These are phyloP conservation scores for Catocala fraxini DNA, from an alignment of 2,888 invertebrate species.

Conservation along the genomic window DNA sequence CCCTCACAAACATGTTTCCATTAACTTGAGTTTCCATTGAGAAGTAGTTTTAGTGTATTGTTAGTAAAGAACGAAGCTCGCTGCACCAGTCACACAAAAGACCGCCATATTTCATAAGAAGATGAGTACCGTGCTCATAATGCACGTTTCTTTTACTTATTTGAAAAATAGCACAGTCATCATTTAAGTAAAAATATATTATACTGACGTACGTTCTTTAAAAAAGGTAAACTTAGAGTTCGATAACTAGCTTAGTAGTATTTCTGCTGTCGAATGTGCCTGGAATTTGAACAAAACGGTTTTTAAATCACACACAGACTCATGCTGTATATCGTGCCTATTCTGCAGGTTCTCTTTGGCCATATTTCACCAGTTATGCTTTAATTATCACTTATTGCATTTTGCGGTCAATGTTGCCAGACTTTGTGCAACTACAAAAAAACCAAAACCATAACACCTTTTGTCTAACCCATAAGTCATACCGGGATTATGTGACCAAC, in stretches of 20 bases:
- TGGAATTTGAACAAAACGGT: too few species aligned
- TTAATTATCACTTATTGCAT: too few species aligned
- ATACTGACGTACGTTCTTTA: background rate
- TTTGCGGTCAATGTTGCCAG: too few species aligned
- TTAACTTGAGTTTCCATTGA: constrained; percentile 21
- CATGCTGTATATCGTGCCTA: too few species aligned
- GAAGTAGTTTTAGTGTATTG: constrained; percentile 28
- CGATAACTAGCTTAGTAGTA: background rate
- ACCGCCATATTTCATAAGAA: constrained; percentile 45
- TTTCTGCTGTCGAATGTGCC: too few species aligned
- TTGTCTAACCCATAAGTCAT: too few species aligned
- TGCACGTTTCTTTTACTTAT: constrained; percentile 49
- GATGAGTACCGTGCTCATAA: constrained; percentile 49
- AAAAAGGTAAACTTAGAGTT: background rate
- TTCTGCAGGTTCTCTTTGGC: too few species aligned
- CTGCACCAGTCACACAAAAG: constrained; percentile 44
- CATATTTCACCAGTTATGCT: too few species aligned
- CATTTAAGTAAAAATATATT: constrained; percentile 35
- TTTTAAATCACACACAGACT: too few species aligned
- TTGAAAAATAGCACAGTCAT: constrained; percentile 41
- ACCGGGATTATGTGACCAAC: too few species aligned
- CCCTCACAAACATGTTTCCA: constrained; percentile 19
- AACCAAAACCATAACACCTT: too few species aligned
- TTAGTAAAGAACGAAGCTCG: constrained; percentile 24
- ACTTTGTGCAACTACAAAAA: too few species aligned